Base-by-base conservation (phyloP, 1,140 invertebrate species). In the Drosophila ercepeae region DNA sequence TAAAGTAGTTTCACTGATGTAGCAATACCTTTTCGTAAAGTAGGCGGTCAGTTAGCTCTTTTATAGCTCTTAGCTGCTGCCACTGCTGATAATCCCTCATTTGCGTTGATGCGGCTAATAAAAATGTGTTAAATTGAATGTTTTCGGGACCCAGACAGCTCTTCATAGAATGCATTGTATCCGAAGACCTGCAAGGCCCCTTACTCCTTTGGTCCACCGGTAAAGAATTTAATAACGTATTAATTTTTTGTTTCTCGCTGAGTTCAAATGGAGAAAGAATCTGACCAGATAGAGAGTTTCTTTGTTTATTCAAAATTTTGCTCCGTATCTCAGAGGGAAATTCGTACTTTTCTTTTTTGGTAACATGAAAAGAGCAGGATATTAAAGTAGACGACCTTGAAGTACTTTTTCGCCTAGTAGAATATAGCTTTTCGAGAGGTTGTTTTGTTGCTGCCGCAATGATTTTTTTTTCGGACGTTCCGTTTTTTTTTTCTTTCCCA, bases 31-130 rank as follows among this genome's bases (percentile, higher is more conserved):
- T 82, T 46, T 78, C 46, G 32, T 90, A 91, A 4, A 91, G 60
- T 49, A 91, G 83, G 2, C 79, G 57, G 52, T 91, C 90, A 4
- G 86, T 90, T 19, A 81, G 72, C 39, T 91, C 90, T 32, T 90
- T 90, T 13, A 91, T 86, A 23, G 88, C 78, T 4, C 84, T 49
- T 34, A 91, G 11, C 21, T 83, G 75, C n/a, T 89, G 78, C 90
- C 90, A 91, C 16, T 90, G 65, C 41, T 86, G 44, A 9, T 74
- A 57, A 32, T 48, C 58, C 11, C 13, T 41, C 19, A 63, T 29
- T 13, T 68, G 82, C 36, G 81, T 75, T 8, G 79, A 78, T 11
- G 64, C 57, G 42, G 67, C 72, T 1, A 57, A 46, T 8, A 44
- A 61, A 6, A 19, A 11, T 0, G 14, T 39, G 1, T n/a, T 21